Base-by-base conservation (phyloP, 2,113 vertebrate species). In the Gobius niger region DNA sequence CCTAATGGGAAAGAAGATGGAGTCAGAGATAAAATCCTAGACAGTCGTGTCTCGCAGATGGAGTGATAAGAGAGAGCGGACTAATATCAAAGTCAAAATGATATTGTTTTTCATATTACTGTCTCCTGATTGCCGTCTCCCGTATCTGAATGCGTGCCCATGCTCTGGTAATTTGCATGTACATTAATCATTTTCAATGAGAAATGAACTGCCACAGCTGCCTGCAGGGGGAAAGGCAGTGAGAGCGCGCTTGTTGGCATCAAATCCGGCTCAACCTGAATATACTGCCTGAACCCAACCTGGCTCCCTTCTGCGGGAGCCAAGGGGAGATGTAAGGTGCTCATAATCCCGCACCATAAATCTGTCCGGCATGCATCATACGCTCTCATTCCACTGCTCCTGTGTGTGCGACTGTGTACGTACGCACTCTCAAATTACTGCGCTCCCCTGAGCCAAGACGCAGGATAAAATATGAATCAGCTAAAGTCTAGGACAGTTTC, bases 381-480 rank as follows among this genome's bases (percentile, higher is more conserved):
- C 82, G 85, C 80, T 84, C 80, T 80, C 84, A 70, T 85, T 87
- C 79, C 82, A 68, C 49, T 67, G 60, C 73, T 63, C 73, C 60
- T 57, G 49, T 44, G 63, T 73, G 51, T 34, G 24, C 24, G 24
- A 34, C 24, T 34, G 24, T 72, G 73, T 80, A 60, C 71, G 72
- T 85, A 34, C 70, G 63, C 82, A 85, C 77, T 88, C 83, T 82
- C 84, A 87, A 87, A 87, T 86, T 82, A 87, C 81, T 81, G 81
- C 60, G 82, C 79, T 82, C 84, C 76, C 78, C 71, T 82, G 80
- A 87, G 87, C 88, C 88, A 87, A 88, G 78, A 80, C 75, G 67
- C 67, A 84, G 84, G 82, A 87, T 88, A 87, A 90, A 87, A 85
- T 86, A 87, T 89, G 87, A 90, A 89, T 91, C 86, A 88, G 85